A percentile compares a stretch with the other conserved stretches of the same genome.
Conservation (phyloP, 2,888 invertebrate genomes). For the Lycia hirtaria region DNA sequence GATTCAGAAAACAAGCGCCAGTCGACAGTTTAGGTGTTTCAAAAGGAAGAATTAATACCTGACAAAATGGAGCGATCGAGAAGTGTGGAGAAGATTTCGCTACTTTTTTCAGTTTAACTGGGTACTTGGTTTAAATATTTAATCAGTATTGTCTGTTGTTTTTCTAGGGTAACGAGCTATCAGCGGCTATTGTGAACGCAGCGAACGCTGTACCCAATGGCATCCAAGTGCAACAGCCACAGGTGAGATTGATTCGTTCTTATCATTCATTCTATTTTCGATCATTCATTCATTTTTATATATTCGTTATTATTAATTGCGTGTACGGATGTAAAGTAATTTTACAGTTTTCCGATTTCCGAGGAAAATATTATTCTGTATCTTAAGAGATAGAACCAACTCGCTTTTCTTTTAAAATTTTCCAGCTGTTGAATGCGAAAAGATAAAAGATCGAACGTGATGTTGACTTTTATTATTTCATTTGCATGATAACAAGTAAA, state of each 20-base stretch:
- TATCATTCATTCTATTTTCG: no score
- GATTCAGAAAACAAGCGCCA: background rate
- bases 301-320: no score
- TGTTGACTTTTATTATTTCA: no score
- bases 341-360: no score
- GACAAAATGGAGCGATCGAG: background rate
- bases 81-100: background rate
- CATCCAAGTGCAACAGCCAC: conserved; percentile 81
- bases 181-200: conserved; percentile 82
- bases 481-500: no score
- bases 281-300: no score
- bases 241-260: conserved; percentile 53
- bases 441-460: no score
- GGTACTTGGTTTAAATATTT: background rate
- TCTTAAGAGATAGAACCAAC: no score
- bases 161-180: conserved; percentile 80
- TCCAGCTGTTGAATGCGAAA: no score
- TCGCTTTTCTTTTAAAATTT: no score
- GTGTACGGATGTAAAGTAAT: no score
- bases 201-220: conserved; percentile 76
- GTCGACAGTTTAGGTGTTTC: background rate
- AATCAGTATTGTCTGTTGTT: conserved; percentile 14
- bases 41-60: background rate
- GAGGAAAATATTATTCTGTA: no score
- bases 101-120: background rate